Base-by-base conservation (phyloP, 2,113 vertebrate genomes). In the Lipophrys pholis region DNA sequence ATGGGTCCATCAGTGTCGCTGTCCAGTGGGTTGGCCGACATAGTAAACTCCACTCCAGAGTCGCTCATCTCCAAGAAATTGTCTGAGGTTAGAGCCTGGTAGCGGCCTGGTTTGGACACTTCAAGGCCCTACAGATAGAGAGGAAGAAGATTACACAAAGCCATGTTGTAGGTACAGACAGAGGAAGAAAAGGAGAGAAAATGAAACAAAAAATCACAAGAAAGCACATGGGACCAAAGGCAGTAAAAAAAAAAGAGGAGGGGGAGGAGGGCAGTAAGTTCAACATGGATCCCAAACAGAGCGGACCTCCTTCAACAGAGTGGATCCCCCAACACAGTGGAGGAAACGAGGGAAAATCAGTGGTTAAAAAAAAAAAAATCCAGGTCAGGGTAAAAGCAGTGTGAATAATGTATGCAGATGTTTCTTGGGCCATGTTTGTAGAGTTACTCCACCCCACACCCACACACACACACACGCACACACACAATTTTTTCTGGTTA, bases 61-160 rank as follows among this genome's bases (percentile, higher is more conserved):
- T 94, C 93, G 0, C 88, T 94, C 90, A 91, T 90, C 56, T 94
- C 92, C 82, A 92, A 7, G 6, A 92, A 79, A 56, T 90, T 88
- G 38, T 94, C 91, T 0, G 91, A 92, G 46, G 60, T 6, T 0
- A 93, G 85, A 30, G 87, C 61, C 14, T 91, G 90, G 76, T 94
- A 93, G 51, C 83, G 87, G 50, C 91, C 92, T 0, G 88, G 79
- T 80, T 92, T 93, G 46, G 90, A 90, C 14, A 92, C 92, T 65
- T 94, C 93, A 0, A 93, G 89, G 54, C 91, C 92, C 92, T 94
- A 0, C 11, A 5, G 40, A 30, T 30, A 17, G 57, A 65, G 5
- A 60, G 7, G 30, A 15, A 35, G 8, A 42, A 54, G 38, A 30
- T 30, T 12, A 48, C 8, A 30, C n/a, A 8, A 70, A 16, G n/a